Conservation (phyloP, 2,888 invertebrate species). For the Mesoligia furuncula region DNA sequence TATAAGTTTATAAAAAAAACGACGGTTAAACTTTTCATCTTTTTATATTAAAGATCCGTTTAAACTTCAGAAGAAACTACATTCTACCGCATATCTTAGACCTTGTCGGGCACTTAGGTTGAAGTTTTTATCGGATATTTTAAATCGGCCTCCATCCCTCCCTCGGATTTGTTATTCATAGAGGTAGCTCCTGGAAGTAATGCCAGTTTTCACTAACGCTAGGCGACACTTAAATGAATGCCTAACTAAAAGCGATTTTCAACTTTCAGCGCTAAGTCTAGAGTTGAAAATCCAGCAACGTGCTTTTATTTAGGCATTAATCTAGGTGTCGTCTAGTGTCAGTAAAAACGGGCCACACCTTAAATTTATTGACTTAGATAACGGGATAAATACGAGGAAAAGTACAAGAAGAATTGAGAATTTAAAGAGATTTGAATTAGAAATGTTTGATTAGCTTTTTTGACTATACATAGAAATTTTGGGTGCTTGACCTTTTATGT, state of each 20-base stretch:
- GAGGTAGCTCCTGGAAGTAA: slow-evolving; percentile 42
- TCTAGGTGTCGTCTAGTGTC: not conserved
- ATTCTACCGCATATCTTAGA: slow-evolving; percentile 31
- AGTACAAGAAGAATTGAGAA: slow-evolving; percentile 30
- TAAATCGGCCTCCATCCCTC: slow-evolving; percentile 47
- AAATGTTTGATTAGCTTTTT: slow-evolving; percentile 13
- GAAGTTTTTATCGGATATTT: slow-evolving; percentile 61
- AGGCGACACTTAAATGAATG: not conserved
- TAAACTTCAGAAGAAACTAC: slow-evolving; percentile 21
- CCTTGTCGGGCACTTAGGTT: slow-evolving; percentile 17
- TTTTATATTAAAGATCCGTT: slow-evolving; percentile 2
- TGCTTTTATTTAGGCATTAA: not conserved
- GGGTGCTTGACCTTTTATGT: not conserved
- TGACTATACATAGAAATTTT: too few species aligned
- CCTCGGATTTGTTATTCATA: slow-evolving; percentile 58
- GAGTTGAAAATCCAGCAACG: not conserved
- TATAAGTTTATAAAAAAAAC: not conserved
- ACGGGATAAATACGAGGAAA: not conserved
- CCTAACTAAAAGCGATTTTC: not conserved
- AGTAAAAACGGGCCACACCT: not conserved
- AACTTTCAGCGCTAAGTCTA: not conserved
- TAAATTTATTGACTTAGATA: slow-evolving; percentile 45
- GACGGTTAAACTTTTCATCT: slow-evolving; percentile 8
- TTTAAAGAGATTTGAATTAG: slow-evolving; percentile 10
- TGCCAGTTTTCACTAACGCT: not conserved